Evolutionary conservation across 2,113 vertebrate species (phyloP), one percentile per base, ranked within the genome.

Genomic region (rabbit (Oryctolagus cuniculus)): DNA sequence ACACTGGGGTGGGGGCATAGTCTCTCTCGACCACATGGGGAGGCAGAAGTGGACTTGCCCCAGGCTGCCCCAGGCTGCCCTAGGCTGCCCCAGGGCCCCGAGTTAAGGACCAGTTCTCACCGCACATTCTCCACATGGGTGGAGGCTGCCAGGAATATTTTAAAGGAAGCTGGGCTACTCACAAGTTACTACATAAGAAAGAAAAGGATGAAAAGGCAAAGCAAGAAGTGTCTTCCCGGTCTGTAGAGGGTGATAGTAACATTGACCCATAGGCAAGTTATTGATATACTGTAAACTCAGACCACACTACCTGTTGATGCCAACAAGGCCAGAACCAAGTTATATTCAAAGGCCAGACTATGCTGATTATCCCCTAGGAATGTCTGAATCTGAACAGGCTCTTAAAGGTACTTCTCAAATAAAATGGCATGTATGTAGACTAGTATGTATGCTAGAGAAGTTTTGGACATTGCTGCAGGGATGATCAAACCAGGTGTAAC

Each of bases 171-270:
- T 99, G 99, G 99, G 98, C 98, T 9, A 99, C 99, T 97, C 99
- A 99, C 98, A 99, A 99, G 97, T 96, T 99, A 97, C 97, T 99
- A 80, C 99, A 99, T 98, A 99, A 99, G 98, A 99, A 99, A 99
- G 99, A 99, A 99, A 99, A 99, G 98, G 99, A 99, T 94, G 99
- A 99, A 96, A 99, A 99, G 97, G 98, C 98, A 63, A 99, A 99
- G 91, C 98, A 98, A 97, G 99, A 99, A 95, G 97, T 98, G 74
- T 98, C 98, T 49, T 98, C 98, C 5, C 99, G 99, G 98, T 99
- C 98, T 67, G 95, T 99, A 87, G 99, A 99, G 97, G 99, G 98
- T 6, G 99, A 99, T 3, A 87, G 99, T 88, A 99, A 99, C 98
- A 99, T 99, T 94, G 99, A 99, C 97, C 99, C 99, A 3, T 99